Conservation (phyloP, 2,888 invertebrate genomes). For the Mythimna loreyi region DNA sequence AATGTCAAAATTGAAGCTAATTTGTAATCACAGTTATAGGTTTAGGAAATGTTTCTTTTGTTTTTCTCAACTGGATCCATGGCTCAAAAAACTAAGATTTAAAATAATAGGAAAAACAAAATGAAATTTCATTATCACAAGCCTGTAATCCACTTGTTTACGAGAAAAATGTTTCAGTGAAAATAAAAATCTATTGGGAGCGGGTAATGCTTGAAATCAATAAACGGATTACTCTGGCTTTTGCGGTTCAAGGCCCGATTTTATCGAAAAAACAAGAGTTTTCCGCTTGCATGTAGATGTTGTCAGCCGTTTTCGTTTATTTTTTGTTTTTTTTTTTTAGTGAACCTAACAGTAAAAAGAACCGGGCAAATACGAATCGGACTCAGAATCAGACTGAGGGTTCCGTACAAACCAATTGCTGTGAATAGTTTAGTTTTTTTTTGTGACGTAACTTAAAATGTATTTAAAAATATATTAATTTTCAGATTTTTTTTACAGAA, state of each 20-base stretch:
- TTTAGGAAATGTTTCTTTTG: background rate
- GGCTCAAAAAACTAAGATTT: background rate
- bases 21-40: background rate
- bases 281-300: constrained; percentile 32
- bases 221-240: constrained; percentile 69
- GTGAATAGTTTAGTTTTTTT: too few relatives aligned
- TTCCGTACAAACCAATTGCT: too few relatives aligned
- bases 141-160: constrained; percentile 64
- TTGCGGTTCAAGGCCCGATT: constrained; percentile 57
- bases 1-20: too few relatives aligned
- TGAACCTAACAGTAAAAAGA: background rate
- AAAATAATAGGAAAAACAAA: constrained; percentile 26
- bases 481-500: too few relatives aligned
- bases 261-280: constrained; percentile 57
- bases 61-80: background rate
- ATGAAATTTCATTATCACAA: constrained; percentile 50
- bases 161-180: constrained; percentile 61
- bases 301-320: constrained; percentile 10
- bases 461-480: too few relatives aligned
- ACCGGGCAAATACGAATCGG: too few relatives aligned
- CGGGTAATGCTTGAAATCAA: constrained; percentile 67
- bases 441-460: too few relatives aligned
- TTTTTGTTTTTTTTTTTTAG: background rate
- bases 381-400: too few relatives aligned
- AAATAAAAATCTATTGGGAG: constrained; percentile 60